Evolutionary conservation across 2,888 invertebrate genomes (phyloP), one percentile per base, ranked within the genome.

Genomic region (Lampropteryx suffumata): DNA sequence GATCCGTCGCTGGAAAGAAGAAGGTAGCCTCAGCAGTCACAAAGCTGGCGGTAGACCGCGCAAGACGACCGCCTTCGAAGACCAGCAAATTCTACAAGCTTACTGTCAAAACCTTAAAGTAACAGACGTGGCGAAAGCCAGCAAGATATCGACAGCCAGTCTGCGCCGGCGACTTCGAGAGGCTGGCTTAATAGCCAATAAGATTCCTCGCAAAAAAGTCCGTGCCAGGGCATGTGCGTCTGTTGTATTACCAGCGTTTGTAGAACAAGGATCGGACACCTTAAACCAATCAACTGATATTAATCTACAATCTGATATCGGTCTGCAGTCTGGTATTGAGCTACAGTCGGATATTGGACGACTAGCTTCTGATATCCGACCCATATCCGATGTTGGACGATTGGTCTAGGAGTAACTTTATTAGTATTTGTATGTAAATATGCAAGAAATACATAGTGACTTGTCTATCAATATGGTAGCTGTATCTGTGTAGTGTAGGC

Each of bases 1-100:
- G 51, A 51, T 51, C 24, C 51, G 51, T 14, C 51, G 51, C 11
- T 51, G 51, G 51, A 51, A 51, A 51, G 51, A 51, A 42, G 51
- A 51, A 26, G 51, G 51, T 8, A 46, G 46, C 8, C 32, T 51
- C 14, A 45, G 27, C 32, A 51, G 36, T 17, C 51, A 41, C 29
- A 51, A 51, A 28, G 41, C 51, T 1, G 32, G 42, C 3, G 51
- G 51, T 13, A 32, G 51, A 7, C 51, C 51, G 0, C 46, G 51
- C 3, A 51, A 51, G 11, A 51, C 51, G 0, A 51, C 51, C 13
- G 51, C 51, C 5, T 51, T 46, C 10, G 51, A 51, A 11, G 51
- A 51, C 42, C 51, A 51, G 17, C 41, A 46, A 29, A 51, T 51
- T 12, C 51, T 51, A 1, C 51, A 51, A 37, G 41, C 51, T 0